Conservation (phyloP, 2,113 vertebrate genomes). For the Candoia aspera region DNA sequence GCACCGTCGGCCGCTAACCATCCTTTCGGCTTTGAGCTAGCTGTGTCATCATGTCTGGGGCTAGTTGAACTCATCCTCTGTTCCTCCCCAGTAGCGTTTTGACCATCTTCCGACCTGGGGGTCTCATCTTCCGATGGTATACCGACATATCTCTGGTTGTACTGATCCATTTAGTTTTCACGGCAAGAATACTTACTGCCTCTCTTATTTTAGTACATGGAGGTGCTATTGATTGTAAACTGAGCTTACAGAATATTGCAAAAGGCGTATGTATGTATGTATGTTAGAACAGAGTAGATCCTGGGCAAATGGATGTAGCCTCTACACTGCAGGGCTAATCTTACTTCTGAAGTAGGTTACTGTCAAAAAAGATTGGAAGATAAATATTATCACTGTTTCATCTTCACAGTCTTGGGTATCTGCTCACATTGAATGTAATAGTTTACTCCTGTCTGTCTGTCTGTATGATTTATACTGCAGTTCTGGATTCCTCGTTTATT, state of each 20-base stretch:
- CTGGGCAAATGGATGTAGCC: not conserved
- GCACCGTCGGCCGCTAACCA: too few relatives aligned
- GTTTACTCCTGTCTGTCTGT: not conserved
- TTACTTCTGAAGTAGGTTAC: not conserved
- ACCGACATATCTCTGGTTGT: too few relatives aligned
- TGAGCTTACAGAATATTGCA: not conserved
- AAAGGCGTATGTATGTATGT: not conserved
- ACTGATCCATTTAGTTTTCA: too few relatives aligned
- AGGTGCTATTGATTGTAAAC: conserved; percentile 5
- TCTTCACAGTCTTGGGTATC: not conserved
- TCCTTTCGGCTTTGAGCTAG: too few relatives aligned
- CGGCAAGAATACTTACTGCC: too few relatives aligned
- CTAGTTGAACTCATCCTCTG: too few relatives aligned
- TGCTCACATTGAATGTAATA: not conserved
- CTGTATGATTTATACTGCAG: not conserved
- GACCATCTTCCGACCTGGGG: too few relatives aligned
- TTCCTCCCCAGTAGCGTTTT: too few relatives aligned
- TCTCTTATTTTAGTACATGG: not conserved
- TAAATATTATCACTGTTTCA: not conserved
- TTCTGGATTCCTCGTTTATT: not conserved
- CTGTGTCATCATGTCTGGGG: too few relatives aligned
- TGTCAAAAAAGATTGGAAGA: not conserved
- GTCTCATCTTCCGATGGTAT: too few relatives aligned
- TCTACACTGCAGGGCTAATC: not conserved
- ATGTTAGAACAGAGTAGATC: not conserved